A percentile compares a stretch with the other conserved stretches of the same genome.
Conservation (phyloP, 2,888 invertebrate species). For the Standfussiana lucernea region DNA sequence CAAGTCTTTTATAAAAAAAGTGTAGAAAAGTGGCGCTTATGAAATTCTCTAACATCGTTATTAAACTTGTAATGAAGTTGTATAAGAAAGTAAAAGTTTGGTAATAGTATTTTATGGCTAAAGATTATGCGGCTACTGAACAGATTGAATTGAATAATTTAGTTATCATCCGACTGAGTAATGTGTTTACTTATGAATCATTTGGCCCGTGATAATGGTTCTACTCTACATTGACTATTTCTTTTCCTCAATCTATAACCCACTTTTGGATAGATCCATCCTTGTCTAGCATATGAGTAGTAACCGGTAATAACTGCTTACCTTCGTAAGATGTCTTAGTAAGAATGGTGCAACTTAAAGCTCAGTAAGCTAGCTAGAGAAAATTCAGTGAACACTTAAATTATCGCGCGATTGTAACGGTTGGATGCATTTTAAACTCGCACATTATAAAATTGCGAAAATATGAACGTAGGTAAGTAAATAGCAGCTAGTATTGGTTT, state of each 20-base stretch:
- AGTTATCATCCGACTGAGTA: conserved; percentile 16
- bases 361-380: conserved; percentile 33
- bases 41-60: conserved; percentile 69
- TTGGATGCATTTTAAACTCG: conserved; percentile 53
- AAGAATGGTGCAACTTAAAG: conserved; percentile 23
- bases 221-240: conserved; percentile 10
- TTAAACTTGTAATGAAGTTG: conserved; percentile 69
- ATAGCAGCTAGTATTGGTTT: not conserved
- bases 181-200: conserved; percentile 37
- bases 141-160: conserved; percentile 55
- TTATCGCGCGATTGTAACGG: conserved; percentile 45
- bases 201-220: conserved; percentile 13
- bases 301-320: not conserved
- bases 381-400: conserved; percentile 53
- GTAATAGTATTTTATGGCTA: conserved; percentile 60
- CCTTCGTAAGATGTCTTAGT: conserved; percentile 6
- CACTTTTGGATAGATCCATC: conserved; percentile 20
- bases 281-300: conserved; percentile 29
- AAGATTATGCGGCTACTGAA: conserved; percentile 49
- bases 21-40: conserved; percentile 63
- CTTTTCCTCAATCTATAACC: conserved; percentile 56
- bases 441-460: conserved; percentile 20
- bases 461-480: conserved; percentile 22
- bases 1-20: conserved; percentile 72
- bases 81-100: conserved; percentile 63